Evolutionary conservation across 92 coral and sea anemone genomes (phyloP).

Genomic region (Phenganax stokvisi): DNA sequence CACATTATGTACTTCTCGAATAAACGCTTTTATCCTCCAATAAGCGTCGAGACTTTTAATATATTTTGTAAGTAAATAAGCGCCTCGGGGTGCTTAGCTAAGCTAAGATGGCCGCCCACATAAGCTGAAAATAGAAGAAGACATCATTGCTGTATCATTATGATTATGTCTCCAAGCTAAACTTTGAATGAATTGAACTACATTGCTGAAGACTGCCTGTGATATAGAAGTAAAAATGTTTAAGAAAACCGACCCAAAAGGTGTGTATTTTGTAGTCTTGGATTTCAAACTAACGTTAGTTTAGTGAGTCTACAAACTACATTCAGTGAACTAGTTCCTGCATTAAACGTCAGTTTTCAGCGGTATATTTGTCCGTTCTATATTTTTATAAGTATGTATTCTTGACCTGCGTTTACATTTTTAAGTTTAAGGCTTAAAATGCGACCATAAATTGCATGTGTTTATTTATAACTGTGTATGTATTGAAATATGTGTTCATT

Average conservation of each 20-base stretch:
- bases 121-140: slow-evolving; percentile 14
- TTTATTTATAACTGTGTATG: neutral
- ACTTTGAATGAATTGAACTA: neutral
- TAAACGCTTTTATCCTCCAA: too few species aligned
- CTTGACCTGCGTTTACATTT: neutral
- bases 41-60: too few species aligned
- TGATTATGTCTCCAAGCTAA: neutral
- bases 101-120: slow-evolving; percentile 27
- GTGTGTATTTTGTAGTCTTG: slow-evolving; percentile 22
- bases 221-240: slow-evolving; percentile 38
- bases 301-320: neutral
- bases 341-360: too few species aligned
- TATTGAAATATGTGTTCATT: neutral
- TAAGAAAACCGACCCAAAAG: slow-evolving; percentile 62
- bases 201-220: neutral
- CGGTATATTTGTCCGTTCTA: too few species aligned
- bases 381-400: neutral
- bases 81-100: neutral
- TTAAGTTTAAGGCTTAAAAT: neutral
- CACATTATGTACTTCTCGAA: too few species aligned
- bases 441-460: neutral
- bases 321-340: too few species aligned
- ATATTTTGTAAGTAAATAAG: too few species aligned
- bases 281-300: neutral
- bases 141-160: slow-evolving; percentile 27